Evolutionary conservation across 1,140 invertebrate species (phyloP).

Genomic region (Coenobita brevimanus): DNA sequence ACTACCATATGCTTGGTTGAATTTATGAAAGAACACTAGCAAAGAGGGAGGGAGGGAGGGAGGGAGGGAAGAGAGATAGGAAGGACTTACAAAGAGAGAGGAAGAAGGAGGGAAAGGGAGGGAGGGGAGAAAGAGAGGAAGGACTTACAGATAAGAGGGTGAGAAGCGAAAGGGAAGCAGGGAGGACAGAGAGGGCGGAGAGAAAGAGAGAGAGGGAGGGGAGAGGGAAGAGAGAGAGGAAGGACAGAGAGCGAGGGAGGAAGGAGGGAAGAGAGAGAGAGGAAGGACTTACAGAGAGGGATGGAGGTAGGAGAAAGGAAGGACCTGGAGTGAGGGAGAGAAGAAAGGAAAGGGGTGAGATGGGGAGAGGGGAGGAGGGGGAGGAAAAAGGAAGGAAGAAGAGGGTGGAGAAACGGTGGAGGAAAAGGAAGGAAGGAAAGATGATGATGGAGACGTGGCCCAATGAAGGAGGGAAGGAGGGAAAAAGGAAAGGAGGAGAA

Average conservation of each 20-base stretch:
- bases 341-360: slow-evolving; percentile 24
- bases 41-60: background rate
- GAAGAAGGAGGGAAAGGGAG: background rate
- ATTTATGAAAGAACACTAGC: too few species aligned
- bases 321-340: background rate
- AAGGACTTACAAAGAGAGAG: background rate
- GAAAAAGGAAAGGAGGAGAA: background rate
- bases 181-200: background rate
- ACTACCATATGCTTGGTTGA: too few species aligned
- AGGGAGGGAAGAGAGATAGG: background rate
- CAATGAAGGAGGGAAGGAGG: background rate
- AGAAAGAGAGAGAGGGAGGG: background rate
- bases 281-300: background rate
- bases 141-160: too few species aligned
- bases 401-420: background rate
- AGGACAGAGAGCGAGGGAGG: background rate
- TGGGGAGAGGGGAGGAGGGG: too few species aligned
- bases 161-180: too few species aligned
- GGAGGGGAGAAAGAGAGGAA: background rate
- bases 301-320: background rate
- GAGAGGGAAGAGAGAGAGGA: background rate
- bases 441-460: background rate
- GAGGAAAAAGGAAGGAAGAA: too few species aligned
- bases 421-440: background rate
- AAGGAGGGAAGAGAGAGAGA: background rate